Evolutionary conservation across 1,140 invertebrate genomes (phyloP).

Genomic region (Drosophila varians): DNA sequence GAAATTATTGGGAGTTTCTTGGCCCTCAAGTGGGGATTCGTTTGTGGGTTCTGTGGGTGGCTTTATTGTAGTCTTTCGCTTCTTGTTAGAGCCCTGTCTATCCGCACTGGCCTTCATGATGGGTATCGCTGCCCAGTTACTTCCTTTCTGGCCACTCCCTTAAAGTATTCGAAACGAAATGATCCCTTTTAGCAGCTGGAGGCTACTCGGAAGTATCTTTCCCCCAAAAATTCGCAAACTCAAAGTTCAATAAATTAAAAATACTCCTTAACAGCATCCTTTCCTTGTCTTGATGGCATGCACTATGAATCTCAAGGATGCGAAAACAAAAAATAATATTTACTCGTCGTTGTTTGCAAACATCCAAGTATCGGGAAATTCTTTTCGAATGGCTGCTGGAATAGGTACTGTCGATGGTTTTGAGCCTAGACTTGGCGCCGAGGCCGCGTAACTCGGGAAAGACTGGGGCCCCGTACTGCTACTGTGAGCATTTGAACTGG

Average conservation of each 20-base stretch:
- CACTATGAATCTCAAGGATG: not conserved
- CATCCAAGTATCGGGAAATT: slow-evolving; percentile 26
- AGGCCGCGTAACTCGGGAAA: too few relatives aligned
- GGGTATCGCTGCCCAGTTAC: slow-evolving; percentile 2
- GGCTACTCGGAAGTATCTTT: not conserved
- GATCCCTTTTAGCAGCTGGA: not conserved
- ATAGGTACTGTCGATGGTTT: not conserved
- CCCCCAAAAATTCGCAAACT: not conserved
- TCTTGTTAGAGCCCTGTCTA: slow-evolving; percentile 7
- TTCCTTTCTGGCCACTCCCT: slow-evolving; percentile 2
- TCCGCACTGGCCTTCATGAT: slow-evolving; percentile 33
- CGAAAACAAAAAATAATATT: not conserved
- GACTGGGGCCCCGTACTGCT: too few relatives aligned
- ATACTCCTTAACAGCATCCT: not conserved
- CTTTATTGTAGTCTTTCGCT: slow-evolving; percentile 12
- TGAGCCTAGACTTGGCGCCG: too few relatives aligned
- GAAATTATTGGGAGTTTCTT: not conserved
- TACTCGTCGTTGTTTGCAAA: slow-evolving; percentile 14
- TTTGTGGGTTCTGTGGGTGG: not conserved
- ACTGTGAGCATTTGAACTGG: too few relatives aligned
- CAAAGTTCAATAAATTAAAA: too few relatives aligned
- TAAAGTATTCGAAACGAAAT: slow-evolving; percentile 16
- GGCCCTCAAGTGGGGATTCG: not conserved
- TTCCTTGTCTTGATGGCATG: not conserved
- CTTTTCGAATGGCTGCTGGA: not conserved